Conservation (phyloP, 2,888 invertebrate genomes). For the Spilarctia lutea region DNA sequence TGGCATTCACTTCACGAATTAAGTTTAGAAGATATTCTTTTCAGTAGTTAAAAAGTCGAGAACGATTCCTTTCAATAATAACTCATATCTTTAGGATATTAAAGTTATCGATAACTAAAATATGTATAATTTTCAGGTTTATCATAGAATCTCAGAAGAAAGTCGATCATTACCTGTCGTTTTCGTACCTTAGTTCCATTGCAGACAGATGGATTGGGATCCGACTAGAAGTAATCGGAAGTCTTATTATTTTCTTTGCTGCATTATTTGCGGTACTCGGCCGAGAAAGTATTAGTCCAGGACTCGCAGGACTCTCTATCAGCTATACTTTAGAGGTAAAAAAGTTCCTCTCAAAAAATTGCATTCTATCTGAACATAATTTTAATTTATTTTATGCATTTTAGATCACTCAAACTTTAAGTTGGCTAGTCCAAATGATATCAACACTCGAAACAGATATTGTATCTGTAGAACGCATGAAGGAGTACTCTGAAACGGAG, state of each 20-base stretch:
- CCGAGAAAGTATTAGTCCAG: constrained; percentile 90
- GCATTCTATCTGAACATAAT: background rate
- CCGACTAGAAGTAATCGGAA: constrained; percentile 98
- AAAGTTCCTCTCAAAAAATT: background rate
- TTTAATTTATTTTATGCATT: constrained; percentile 19
- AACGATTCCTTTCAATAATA: background rate
- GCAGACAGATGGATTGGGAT: constrained; percentile 98
- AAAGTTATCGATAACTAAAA: background rate
- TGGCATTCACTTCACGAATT: background rate
- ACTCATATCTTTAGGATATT: background rate
- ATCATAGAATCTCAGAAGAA: constrained; percentile 94
- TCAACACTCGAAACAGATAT: constrained; percentile 99
- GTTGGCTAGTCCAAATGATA: constrained; percentile 98
- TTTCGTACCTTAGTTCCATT: constrained; percentile 96
- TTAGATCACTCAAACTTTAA: constrained; percentile 97
- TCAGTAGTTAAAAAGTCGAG: background rate
- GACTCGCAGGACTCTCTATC: constrained; percentile 95
- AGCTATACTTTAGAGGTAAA: constrained; percentile 93
- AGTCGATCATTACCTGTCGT: constrained; percentile 97
- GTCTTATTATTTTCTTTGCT: constrained; percentile 97
- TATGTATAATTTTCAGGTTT: constrained; percentile 88
- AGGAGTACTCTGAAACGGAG: constrained; percentile 96
- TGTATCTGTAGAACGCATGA: constrained; percentile 98
- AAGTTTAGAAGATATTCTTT: background rate
- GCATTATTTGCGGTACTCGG: constrained; percentile 96